Evolutionary conservation across 2,797 vertebrate genomes (phyloP).

Genomic region (Tauraco hartlaubi): DNA sequence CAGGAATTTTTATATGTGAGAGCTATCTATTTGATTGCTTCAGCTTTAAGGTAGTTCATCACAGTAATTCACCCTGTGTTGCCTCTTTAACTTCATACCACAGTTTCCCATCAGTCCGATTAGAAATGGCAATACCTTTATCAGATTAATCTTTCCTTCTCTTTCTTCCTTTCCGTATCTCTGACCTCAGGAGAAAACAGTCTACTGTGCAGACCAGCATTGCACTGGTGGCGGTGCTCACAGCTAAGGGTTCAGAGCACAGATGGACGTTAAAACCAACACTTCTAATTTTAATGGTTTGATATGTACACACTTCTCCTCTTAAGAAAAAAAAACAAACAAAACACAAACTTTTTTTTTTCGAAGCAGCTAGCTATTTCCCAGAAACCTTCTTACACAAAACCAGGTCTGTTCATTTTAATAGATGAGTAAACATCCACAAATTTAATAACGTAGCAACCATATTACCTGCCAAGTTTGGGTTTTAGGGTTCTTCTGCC

Average conservation of each 20-base stretch:
- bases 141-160: slow-evolving; percentile 79
- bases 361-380: not conserved
- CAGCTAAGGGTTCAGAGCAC: not conserved
- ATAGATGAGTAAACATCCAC: not conserved
- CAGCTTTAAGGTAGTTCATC: slow-evolving; percentile 81
- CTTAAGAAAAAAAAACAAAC: not conserved
- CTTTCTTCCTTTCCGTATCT: slow-evolving; percentile 62
- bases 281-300: not conserved
- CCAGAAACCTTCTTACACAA: not conserved
- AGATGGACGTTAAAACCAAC: slow-evolving; percentile 21
- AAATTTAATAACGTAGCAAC: not conserved
- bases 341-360: not conserved
- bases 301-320: not conserved
- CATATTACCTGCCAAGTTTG: not conserved
- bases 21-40: slow-evolving; percentile 87
- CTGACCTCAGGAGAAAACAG: slow-evolving; percentile 68
- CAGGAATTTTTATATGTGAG: slow-evolving; percentile 81
- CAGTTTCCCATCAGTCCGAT: slow-evolving; percentile 84
- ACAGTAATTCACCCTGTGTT: slow-evolving; percentile 79
- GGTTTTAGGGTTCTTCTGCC: not conserved
- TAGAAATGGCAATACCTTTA: slow-evolving; percentile 80
- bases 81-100: slow-evolving; percentile 74
- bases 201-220: not conserved
- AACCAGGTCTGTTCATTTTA: not conserved
- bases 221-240: not conserved